A percentile compares a stretch with the other conserved stretches of the same genome.
Conservation (phyloP, 2,888 invertebrate genomes). For the Eupithecia dodoneata region DNA sequence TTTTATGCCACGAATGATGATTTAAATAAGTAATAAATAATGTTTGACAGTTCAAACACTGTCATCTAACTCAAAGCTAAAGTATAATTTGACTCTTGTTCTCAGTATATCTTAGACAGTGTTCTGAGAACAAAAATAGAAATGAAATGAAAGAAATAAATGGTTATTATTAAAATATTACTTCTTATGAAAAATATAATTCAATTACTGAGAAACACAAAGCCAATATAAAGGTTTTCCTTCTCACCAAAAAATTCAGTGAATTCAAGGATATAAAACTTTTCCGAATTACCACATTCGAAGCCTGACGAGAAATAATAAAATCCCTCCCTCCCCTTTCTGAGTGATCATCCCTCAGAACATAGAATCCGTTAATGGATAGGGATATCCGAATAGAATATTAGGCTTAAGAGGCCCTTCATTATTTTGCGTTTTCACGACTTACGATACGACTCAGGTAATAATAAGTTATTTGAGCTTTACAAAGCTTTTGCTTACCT, state of each 20-base stretch:
- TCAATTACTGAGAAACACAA: neutral
- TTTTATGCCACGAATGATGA: too few species aligned
- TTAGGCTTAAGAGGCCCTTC: slow-evolving; percentile 47
- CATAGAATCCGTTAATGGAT: slow-evolving; percentile 58
- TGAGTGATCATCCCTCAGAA: slow-evolving; percentile 52
- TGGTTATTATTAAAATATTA: too few species aligned
- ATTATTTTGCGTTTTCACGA: slow-evolving; percentile 7
- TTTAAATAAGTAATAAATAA: too few species aligned
- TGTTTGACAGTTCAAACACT: too few species aligned
- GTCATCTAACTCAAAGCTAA: too few species aligned
- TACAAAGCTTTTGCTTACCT: neutral
- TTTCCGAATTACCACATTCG: slow-evolving; percentile 41
- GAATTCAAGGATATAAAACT: slow-evolving; percentile 41
- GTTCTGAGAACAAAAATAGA: too few species aligned
- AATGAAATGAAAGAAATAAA: too few species aligned
- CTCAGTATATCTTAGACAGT: too few species aligned
- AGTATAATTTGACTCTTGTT: too few species aligned
- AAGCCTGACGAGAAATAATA: slow-evolving; percentile 50
- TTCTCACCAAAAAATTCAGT: slow-evolving; percentile 26
- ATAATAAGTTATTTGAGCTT: neutral
- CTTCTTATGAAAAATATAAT: neutral
- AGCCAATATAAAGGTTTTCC: neutral
- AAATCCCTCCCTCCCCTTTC: slow-evolving; percentile 36
- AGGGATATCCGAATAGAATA: slow-evolving; percentile 52
- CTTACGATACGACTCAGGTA: slow-evolving; percentile 1